phyloP scores from a whole-genome alignment of 1,140 invertebrate species.

The Leptopilina clavipes region DNA sequence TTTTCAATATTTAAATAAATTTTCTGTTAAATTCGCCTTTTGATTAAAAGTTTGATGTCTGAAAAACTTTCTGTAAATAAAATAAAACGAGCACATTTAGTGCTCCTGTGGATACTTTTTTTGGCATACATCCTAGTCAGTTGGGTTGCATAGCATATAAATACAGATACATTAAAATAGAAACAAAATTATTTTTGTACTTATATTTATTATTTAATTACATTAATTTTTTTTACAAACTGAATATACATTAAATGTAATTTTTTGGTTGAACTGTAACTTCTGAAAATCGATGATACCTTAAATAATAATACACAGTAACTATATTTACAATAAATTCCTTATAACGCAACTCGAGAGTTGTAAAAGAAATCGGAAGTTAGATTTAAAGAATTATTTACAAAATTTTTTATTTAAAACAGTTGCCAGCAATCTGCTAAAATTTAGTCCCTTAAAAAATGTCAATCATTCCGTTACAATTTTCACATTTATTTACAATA shows the following conservation, averaged over 20 bases:
- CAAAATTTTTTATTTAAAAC: neutral
- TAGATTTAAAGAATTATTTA: neutral
- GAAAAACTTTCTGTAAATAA: too few relatives aligned
- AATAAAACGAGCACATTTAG: too few relatives aligned
- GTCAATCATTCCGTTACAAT: neutral
- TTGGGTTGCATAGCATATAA: too few relatives aligned
- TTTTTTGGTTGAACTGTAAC: constrained; percentile 24
- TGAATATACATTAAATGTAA: neutral
- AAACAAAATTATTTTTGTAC: too few relatives aligned
- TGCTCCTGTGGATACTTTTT: too few relatives aligned
- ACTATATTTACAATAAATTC: constrained; percentile 18
- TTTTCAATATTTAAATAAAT: too few relatives aligned
- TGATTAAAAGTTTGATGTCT: too few relatives aligned
- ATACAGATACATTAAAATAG: too few relatives aligned
- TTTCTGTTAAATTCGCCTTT: too few relatives aligned
- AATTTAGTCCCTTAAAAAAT: neutral
- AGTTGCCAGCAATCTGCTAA: constrained; percentile 18
- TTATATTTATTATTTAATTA: neutral
- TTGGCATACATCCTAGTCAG: too few relatives aligned
- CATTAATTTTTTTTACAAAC: constrained; percentile 4
- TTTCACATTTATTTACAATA: neutral
- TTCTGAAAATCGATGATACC: neutral
- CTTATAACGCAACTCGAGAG: neutral
- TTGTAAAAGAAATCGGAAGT: neutral
- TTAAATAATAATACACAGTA: too few relatives aligned